A percentile compares a stretch with the other conserved stretches of the same genome.
Evolutionary conservation across 2,797 vertebrate species (phyloP).

Genomic region (Pelobates cultripes): DNA sequence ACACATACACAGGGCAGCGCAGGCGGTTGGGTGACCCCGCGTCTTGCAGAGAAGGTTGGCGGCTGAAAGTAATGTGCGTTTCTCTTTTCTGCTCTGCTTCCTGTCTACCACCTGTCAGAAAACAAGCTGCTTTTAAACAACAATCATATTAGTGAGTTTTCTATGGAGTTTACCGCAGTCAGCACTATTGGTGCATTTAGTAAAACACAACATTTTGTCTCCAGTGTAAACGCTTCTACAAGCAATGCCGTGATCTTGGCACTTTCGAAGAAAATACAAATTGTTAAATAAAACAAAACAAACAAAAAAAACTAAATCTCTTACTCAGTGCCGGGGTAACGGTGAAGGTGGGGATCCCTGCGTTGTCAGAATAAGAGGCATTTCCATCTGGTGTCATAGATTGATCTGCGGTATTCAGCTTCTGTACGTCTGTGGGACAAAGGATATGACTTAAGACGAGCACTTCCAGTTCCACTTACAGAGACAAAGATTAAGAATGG

Average conservation of each 20-base stretch:
- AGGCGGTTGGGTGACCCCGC: conserved; percentile 71
- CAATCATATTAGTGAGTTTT: background rate
- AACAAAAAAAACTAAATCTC: background rate
- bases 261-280: too few relatives aligned
- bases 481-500: too few relatives aligned
- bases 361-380: conserved; percentile 56
- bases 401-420: conserved; percentile 77
- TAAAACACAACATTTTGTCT: too few relatives aligned
- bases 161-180: too few relatives aligned
- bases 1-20: conserved; percentile 91
- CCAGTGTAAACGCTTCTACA: too few relatives aligned
- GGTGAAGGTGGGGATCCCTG: conserved; percentile 67
- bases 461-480: too few relatives aligned
- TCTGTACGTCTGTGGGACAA: conserved; percentile 80
- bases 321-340: conserved; percentile 74
- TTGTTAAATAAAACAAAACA: too few relatives aligned
- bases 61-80: conserved; percentile 75
- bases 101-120: conserved; percentile 66
- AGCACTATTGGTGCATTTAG: too few relatives aligned
- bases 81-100: conserved; percentile 76
- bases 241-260: too few relatives aligned
- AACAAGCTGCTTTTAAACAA: background rate
- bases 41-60: conserved; percentile 81
- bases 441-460: background rate
- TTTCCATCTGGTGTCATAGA: conserved; percentile 59